Evolutionary conservation across 2,888 invertebrate species (phyloP), one percentile per base, ranked within the genome.

Genomic region (Cremastinae sp.): DNA sequence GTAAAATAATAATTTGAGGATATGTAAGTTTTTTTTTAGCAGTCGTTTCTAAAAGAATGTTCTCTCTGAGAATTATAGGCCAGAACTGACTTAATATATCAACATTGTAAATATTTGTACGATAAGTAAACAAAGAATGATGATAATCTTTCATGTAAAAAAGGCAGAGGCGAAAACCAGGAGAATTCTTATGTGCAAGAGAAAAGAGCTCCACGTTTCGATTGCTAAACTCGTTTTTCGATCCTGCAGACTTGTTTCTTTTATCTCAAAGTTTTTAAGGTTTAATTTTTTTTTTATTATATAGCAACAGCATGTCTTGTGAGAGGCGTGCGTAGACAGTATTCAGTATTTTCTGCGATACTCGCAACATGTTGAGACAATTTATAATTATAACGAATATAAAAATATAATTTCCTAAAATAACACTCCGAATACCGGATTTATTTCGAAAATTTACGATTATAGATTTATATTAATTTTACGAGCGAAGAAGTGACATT

Each of bases 91-190:
- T 82, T 84, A 81, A 79, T 75, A 84, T 84, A 83, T 81, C 76
- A 74, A 81, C 66, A 77, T 81, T 85, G 84, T 88, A 87, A 85
- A 89, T 86, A 87, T 79, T 79, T 88, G 87, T 88, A 88, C 80
- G 73, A 87, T 87, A 87, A 84, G 81, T 82, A 80, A 64, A 61
- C 69, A 69, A 77, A 68, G 54, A 69, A 54, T 41, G 68, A 54
- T 54, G 61, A 41, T 45, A 18, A 64, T 38, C 47, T 62, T 76
- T 62, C 73, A 62, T 61, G 68, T 66, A 53, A 41, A 66, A 45
- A 34, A 20, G 47, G 14, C 16, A 54, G 49, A 58, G 43, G 53
- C 34, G 18, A 34, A 68, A n/a, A 7, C 54, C 9, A 10, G 18
- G 45, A 74, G 4, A 38, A 53, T 47, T 38, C 28, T 65, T 34